Evolutionary conservation across 2,888 invertebrate genomes (phyloP), one percentile per base, ranked within the genome.

Genomic region (Maniola hyperantus): DNA sequence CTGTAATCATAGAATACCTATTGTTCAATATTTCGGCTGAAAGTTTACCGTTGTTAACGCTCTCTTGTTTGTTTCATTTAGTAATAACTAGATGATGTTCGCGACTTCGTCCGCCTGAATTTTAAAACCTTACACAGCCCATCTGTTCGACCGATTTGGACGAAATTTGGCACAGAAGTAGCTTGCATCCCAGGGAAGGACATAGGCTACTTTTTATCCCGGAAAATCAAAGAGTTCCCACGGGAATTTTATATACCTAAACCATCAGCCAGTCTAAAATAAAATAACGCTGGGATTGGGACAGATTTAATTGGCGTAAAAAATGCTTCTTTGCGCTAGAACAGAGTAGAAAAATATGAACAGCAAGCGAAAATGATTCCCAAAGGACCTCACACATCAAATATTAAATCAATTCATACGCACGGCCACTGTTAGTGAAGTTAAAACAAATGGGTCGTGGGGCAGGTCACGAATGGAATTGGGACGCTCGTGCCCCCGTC

Each of bases 401-500:
- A 53, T 62, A 53, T 62, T 15, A 53, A 53, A 62, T 62, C 62
- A 62, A 62, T 62, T 62, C 39, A 42, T 33, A 62, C 62, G 53
- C 62, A 42, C 50, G 48, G 39, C 15, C 39, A 42, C 20, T 58
- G 46, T 36, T 15, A 50, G 13, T 53, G 42, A 62, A 13, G 53
- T 26, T 62, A n/a, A 65, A 71, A 69, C 68, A 73, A 70, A 73
- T 84, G 78, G 84, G 84, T 83, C 83, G 87, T 89, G 86, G 75
- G 89, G 87, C 82, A 88, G 89, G 89, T 89, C 89, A 78, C 77
- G 85, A 77, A 73, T 62, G 72, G 78, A 83, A 82, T 77, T 78
- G 76, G 83, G 71, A 69, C 75, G 69, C 71, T 72, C 73, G 75
- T 77, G 84, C 71, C 79, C 82, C 61, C 65, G 69, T 50, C 70